A percentile compares a stretch with the other conserved stretches of the same genome.
These are phyloP conservation scores for Lysandra bellargus DNA, from an alignment of 2,888 invertebrate genomes.

Conservation along the genomic window DNA sequence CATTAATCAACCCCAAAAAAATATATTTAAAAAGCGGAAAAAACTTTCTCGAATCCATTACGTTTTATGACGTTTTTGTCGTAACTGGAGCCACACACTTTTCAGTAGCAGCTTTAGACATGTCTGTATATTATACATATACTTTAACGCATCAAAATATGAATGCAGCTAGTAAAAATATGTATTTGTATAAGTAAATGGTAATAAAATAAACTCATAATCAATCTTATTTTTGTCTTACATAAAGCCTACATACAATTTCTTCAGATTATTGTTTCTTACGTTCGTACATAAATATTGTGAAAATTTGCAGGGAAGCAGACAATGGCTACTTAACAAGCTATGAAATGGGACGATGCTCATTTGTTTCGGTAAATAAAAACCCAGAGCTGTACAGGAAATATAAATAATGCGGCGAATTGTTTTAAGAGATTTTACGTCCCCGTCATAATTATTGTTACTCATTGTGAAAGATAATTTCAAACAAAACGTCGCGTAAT, in stretches of 20 bases:
- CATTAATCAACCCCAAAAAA: slow-evolving; percentile 26
- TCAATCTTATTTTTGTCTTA: no score
- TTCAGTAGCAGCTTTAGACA: background rate
- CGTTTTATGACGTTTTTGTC: slow-evolving; percentile 10
- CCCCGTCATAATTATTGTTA: slow-evolving; percentile 18
- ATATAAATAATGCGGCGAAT: slow-evolving; percentile 37
- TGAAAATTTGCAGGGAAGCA: slow-evolving; percentile 30
- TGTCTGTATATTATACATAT: no score
- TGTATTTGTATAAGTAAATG: no score
- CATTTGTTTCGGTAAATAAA: slow-evolving; percentile 42
- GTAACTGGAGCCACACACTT: background rate
- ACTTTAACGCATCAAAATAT: no score
- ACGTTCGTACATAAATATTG: slow-evolving; percentile 22
- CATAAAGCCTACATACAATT: background rate
- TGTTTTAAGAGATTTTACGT: slow-evolving; percentile 30
- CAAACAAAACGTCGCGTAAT: slow-evolving; percentile 10
- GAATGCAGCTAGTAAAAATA: no score
- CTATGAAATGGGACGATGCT: slow-evolving; percentile 40
- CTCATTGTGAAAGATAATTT: slow-evolving; percentile 25
- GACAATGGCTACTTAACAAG: slow-evolving; percentile 39
- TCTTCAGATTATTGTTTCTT: slow-evolving; percentile 15
- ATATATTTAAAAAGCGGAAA: slow-evolving; percentile 5
- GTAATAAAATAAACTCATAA: no score
- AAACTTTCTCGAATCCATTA: slow-evolving; percentile 7
- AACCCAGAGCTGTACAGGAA: slow-evolving; percentile 37